These are phyloP conservation scores for Trichosurus vulpecula DNA, from an alignment of 2,797 vertebrate genomes.

Conservation along the genomic window DNA sequence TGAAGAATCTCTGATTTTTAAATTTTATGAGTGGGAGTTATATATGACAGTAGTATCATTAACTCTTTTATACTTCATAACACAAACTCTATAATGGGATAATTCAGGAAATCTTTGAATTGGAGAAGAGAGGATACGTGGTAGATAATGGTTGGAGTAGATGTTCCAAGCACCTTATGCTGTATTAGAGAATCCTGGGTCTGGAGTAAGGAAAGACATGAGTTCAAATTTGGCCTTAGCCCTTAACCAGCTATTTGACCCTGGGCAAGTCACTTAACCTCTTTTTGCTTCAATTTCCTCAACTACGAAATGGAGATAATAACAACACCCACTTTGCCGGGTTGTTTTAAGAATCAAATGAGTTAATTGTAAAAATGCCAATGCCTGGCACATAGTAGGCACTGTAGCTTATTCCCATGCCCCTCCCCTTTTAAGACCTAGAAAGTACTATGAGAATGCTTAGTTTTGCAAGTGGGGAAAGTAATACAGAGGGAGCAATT, in stretches of 20 bases:
- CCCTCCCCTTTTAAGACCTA: no score
- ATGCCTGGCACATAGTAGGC: no score
- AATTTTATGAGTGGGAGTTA: constrained; percentile 13
- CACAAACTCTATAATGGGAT: neutral
- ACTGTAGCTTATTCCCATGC: no score
- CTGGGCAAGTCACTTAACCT: neutral
- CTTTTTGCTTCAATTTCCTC: neutral
- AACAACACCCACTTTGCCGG: neutral
- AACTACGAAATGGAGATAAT: neutral
- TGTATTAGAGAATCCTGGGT: no score
- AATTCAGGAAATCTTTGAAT: constrained; percentile 22
- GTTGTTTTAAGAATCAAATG: neutral
- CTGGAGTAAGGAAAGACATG: neutral
- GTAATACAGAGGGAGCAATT: no score
- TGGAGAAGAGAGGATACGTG: neutral
- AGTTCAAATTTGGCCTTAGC: neutral
- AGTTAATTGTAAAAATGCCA: neutral
- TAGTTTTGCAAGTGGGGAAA: no score
- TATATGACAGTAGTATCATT: neutral
- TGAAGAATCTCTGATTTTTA: constrained; percentile 27
- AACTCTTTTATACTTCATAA: constrained; percentile 14
- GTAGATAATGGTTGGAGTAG: neutral
- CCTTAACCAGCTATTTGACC: neutral
- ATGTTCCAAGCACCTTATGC: neutral
- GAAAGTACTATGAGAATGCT: no score